Base-by-base conservation (phyloP, 1,140 invertebrate species). In the Oedothorax gibbosus region DNA sequence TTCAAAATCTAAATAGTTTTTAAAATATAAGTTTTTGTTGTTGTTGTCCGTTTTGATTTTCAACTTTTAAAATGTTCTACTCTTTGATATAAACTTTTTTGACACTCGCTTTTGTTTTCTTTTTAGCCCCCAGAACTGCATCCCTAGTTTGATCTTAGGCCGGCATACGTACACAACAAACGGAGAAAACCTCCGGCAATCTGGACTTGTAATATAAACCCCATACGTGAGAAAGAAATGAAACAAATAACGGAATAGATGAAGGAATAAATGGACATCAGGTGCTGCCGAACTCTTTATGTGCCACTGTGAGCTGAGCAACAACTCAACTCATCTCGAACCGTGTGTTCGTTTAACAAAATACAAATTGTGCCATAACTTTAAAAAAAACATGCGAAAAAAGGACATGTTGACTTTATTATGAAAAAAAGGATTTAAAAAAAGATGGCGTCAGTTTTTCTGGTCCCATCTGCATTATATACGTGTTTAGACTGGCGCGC, bases 91-190 rank as follows among this genome's bases (percentile, higher is more conserved):
- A 35, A 35, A 35, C 35, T 1, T 35, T 35, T 35, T 35, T 35
- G 35, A 35, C 35, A 35, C 5, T n/a, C 12, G 7, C 35, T 15
- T 60, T 14, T n/a, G 49, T 76, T 15, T n/a, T 69, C 50, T 68
- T 83, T 84, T 65, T 65, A 84, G 82, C 82, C 82, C 12, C 72
- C 82, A 76, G 82, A 84, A 57, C 53, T 84, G 4, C 82, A 84
- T 84, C 82, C 82, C 12, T 84, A 84, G 73, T 84, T 35, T 35
- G 35, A 35, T 35, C 35, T 35, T 35, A 75, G n/a, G 20, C 57
- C 54, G 62, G 72, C 18, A 15, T 50, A 77, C 18, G 56, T 54
- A 50, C 57, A 54, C 50, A 18, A 62, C 12, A 54, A 62, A 7
- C n/a, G 56, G 18, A 53, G 57, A 60, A 60, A 7, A 10, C 15